Conservation (phyloP, 2,888 invertebrate genomes). For the Andrena fulva region DNA sequence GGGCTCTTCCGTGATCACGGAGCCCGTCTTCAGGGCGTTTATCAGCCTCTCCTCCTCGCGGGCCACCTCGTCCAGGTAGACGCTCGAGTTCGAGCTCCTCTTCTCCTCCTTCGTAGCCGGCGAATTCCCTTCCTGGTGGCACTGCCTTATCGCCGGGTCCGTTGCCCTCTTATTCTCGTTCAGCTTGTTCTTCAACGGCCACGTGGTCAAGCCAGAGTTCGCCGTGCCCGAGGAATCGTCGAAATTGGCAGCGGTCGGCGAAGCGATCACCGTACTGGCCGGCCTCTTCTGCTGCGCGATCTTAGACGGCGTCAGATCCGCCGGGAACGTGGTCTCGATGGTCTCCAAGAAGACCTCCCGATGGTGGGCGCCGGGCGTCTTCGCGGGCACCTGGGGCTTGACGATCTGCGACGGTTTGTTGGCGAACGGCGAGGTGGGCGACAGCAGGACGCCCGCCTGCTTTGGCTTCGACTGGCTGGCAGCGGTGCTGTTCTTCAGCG, state of each 20-base stretch:
- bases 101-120: constrained; percentile 69
- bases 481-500: constrained; percentile 60
- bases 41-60: constrained; percentile 92
- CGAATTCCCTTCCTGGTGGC: constrained; percentile 47
- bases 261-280: constrained; percentile 82
- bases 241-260: constrained; percentile 43
- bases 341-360: constrained; percentile 86
- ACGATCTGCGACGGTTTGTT: constrained; percentile 76
- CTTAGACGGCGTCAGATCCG: constrained; percentile 87
- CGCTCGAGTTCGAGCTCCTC: constrained; percentile 66
- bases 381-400: constrained; percentile 71
- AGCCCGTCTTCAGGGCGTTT: constrained; percentile 91
- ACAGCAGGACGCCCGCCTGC: constrained; percentile 51
- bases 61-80: constrained; percentile 90
- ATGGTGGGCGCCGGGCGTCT: constrained; percentile 72
- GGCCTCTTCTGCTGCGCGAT: constrained; percentile 85
- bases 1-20: constrained; percentile 86
- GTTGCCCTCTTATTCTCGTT: constrained; percentile 82
- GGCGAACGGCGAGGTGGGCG: constrained; percentile 68
- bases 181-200: constrained; percentile 88
- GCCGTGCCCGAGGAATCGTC: constrained; percentile 50
- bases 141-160: constrained; percentile 48
- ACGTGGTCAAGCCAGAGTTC: constrained; percentile 85
- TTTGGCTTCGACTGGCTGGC: constrained; percentile 56
- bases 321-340: constrained; percentile 88